Evolutionary conservation across 2,113 vertebrate genomes (phyloP).

Genomic region (Ptyas mucosa): DNA sequence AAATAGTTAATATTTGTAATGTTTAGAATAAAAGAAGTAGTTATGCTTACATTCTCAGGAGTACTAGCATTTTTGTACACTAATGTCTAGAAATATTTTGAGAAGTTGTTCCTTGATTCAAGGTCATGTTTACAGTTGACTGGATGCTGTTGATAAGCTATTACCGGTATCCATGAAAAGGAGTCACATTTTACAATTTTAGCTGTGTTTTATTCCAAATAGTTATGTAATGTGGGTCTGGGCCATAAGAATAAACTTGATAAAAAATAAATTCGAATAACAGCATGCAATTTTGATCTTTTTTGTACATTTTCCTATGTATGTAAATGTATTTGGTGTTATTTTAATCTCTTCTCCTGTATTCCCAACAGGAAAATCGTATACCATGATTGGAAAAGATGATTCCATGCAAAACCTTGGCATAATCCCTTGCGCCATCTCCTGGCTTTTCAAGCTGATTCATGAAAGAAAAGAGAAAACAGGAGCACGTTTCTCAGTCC

Average conservation of each 20-base stretch:
- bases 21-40: background rate
- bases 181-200: background rate
- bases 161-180: background rate
- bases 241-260: background rate
- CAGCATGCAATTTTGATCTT: background rate
- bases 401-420: slow-evolving; percentile 95
- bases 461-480: slow-evolving; percentile 96
- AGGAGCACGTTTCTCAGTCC: slow-evolving; percentile 94
- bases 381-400: slow-evolving; percentile 95
- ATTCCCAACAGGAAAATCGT: slow-evolving; percentile 85
- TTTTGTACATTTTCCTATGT: background rate
- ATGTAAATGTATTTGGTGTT: background rate
- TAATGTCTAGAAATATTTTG: background rate
- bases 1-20: background rate
- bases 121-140: background rate
- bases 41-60: background rate
- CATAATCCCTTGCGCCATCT: slow-evolving; percentile 96
- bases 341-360: slow-evolving; percentile 19
- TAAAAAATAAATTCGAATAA: background rate
- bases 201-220: background rate
- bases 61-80: background rate
- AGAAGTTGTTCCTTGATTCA: background rate
- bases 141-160: background rate
- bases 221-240: background rate
- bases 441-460: slow-evolving; percentile 98